Base-by-base conservation (phyloP, 1,140 invertebrate species). In the Patella vulgata region DNA sequence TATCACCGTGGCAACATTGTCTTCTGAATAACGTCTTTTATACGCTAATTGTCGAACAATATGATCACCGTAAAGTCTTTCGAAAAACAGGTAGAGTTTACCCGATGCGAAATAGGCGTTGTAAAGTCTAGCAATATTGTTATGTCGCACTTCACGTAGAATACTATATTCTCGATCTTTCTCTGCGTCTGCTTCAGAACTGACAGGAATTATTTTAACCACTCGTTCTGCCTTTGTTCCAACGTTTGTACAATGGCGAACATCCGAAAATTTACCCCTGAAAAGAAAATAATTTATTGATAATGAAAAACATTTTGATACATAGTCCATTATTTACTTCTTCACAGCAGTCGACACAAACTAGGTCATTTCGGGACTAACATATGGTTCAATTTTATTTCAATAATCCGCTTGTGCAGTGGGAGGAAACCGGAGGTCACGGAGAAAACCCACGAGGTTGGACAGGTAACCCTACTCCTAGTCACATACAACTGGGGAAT, bases 11-110 rank as follows among this genome's bases (percentile, higher is more conserved):
- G 93, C 90, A 0, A 98, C 93, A 80, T 90, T 92, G 78, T 96
- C 93, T 84, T 98, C 96, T 0, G 89, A 89, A 80, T 97, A 98
- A 68, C 94, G 91, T 72, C 95, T 91, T 53, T 90, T 88, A 65
- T 90, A 92, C 1, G 93, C 90, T 17, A 98, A 86, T 75, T 94
- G 96, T 0, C 93, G 93, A 0, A 97, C 82, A 40, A 97, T 88
- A 76, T 97, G 93, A n/a, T 94, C 91, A 0, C 95, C 94, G 75
- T 94, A 93, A 0, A 97, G 85, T 74, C 93, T 94, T 77, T 97
- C 94, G 82, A 94, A 85, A 3, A 96, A 88, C 25, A 95, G 88
- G 0, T 91, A 88, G 31, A 80, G 57, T 33, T 65, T 66, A 30
- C 79, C 71, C 3, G 44, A 59, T n/a, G 68, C 66, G 8, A 73